Percentiles rank a stretch among this genome's conserved stretches.
Conservation (phyloP, 2,888 invertebrate genomes). For the Andrena minutula region DNA sequence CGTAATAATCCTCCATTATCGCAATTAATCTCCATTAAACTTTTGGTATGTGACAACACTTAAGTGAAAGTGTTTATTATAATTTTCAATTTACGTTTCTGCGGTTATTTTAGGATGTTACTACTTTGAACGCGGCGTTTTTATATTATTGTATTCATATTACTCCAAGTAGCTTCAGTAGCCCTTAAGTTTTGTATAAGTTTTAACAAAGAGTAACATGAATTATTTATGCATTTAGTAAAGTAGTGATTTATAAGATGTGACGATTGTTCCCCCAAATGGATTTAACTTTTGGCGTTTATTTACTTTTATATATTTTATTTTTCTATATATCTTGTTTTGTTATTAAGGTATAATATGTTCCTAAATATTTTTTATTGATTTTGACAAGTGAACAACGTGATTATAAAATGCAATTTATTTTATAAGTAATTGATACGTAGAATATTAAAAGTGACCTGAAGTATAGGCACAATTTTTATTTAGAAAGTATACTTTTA, state of each 20-base stretch:
- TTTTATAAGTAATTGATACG: constrained; percentile 4
- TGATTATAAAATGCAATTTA: not conserved
- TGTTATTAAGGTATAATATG: not conserved
- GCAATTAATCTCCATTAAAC: not conserved
- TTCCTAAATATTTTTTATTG: constrained; percentile 15
- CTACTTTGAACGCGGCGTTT: not conserved
- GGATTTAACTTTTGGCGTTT: not conserved
- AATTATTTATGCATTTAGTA: not conserved
- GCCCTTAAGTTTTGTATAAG: not conserved
- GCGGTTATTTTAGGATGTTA: not conserved
- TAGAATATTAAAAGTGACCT: not conserved
- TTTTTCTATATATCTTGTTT: not conserved
- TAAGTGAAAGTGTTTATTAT: not conserved
- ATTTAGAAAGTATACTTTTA: not conserved
- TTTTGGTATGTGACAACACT: not conserved
- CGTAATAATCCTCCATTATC: not conserved
- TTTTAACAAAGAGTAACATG: not conserved
- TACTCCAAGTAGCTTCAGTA: not conserved
- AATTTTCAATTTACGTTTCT: not conserved
- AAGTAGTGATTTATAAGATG: not conserved
- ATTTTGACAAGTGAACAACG: not conserved
- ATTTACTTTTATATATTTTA: constrained; percentile 14
- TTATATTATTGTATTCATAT: not conserved
- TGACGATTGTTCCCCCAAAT: not conserved
- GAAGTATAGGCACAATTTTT: not conserved